Conservation (phyloP, 2,797 vertebrate species). For the Florisuga fusca region DNA sequence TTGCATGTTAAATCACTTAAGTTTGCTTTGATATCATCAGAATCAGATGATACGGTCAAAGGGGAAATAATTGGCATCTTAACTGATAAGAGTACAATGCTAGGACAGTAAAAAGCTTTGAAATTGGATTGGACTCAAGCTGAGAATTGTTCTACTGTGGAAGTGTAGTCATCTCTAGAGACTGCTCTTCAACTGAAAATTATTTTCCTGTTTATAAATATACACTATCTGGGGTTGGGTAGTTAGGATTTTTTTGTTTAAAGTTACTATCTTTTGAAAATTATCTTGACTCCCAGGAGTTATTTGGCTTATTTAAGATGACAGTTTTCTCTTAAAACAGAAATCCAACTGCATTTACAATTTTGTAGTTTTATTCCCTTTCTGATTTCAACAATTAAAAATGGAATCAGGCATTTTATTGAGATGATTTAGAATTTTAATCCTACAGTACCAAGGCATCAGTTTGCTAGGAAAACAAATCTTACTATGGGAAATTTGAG, state of each 20-base stretch:
- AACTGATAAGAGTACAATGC: slow-evolving; percentile 60
- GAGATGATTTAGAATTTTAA: slow-evolving; percentile 54
- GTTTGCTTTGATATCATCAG: slow-evolving; percentile 59
- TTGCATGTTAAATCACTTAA: slow-evolving; percentile 56
- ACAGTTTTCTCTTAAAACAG: slow-evolving; percentile 55
- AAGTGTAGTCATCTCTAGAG: slow-evolving; percentile 67
- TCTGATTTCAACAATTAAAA: slow-evolving; percentile 64
- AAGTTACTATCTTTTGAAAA: slow-evolving; percentile 71
- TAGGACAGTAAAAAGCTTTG: slow-evolving; percentile 13
- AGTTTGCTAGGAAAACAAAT: slow-evolving; percentile 44
- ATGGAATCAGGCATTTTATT: slow-evolving; percentile 54
- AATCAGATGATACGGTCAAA: slow-evolving; percentile 62
- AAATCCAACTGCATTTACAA: slow-evolving; percentile 40
- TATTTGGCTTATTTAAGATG: slow-evolving; percentile 34
- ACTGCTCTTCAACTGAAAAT: slow-evolving; percentile 72
- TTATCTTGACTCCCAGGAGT: slow-evolving; percentile 51
- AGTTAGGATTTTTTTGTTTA: not conserved
- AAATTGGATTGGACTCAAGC: slow-evolving; percentile 62
- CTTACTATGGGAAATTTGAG: slow-evolving; percentile 34
- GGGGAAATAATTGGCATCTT: slow-evolving; percentile 77
- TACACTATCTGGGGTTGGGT: slow-evolving; percentile 17
- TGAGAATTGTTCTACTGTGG: slow-evolving; percentile 62
- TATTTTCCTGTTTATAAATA: slow-evolving; percentile 77
- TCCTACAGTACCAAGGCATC: slow-evolving; percentile 25
- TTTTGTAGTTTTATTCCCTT: slow-evolving; percentile 26